These are phyloP conservation scores for Cranoglanis bouderius DNA, from an alignment of 2,113 vertebrate genomes.

Conservation along the genomic window DNA sequence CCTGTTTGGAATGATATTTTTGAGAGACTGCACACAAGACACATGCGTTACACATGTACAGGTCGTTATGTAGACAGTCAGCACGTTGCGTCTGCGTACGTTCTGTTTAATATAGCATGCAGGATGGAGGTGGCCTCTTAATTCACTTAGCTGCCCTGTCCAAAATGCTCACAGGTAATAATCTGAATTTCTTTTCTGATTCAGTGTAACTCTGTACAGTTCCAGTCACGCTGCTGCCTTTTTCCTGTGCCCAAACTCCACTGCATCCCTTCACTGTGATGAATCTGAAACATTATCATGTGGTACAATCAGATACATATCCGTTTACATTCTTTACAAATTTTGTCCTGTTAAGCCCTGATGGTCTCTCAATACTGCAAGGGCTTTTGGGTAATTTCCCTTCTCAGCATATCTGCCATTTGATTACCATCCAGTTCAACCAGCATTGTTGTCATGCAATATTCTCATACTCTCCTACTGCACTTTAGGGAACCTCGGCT, in stretches of 20 bases:
- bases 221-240: constrained; percentile 32
- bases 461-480: constrained; percentile 67
- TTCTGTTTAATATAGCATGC: not conserved
- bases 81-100: not conserved
- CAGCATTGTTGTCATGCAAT: constrained; percentile 53
- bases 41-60: not conserved
- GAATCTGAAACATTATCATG: constrained; percentile 17
- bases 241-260: constrained; percentile 18
- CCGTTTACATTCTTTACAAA: not conserved
- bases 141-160: too few relatives aligned
- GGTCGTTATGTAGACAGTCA: constrained; percentile 7
- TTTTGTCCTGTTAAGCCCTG: not conserved
- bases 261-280: constrained; percentile 38
- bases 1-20: not conserved
- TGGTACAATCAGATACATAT: constrained; percentile 48
- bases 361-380: constrained; percentile 14
- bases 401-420: not conserved
- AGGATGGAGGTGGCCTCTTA: not conserved
- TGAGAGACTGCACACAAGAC: not conserved
- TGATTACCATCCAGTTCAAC: constrained; percentile 40
- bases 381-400: constrained; percentile 44
- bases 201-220: not conserved
- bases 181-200: not conserved
- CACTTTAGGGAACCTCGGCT: constrained; percentile 67
- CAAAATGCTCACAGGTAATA: not conserved